phyloP scores from a whole-genome alignment of 2,888 invertebrate genomes.

The Cybosia mesomella region DNA sequence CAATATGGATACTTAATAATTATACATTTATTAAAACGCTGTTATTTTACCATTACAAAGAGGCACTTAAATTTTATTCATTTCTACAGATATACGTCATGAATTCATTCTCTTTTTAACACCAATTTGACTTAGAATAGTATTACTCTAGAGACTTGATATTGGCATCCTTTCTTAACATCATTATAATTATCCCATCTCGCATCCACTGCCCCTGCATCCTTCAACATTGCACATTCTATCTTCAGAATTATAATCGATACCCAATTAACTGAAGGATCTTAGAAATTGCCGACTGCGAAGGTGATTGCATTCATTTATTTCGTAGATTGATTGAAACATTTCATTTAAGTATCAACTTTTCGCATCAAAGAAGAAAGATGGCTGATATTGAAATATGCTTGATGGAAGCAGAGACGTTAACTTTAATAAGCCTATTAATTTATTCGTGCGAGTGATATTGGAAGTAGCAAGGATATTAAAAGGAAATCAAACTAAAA shows the following conservation, averaged over 20 bases:
- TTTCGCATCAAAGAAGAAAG: constrained; percentile 51
- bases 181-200: too few relatives aligned
- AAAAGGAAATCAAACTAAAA: neutral
- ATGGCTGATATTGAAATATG: constrained; percentile 32
- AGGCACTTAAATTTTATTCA: too few relatives aligned
- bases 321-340: constrained; percentile 54
- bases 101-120: too few relatives aligned
- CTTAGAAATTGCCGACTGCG: constrained; percentile 31
- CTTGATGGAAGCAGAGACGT: constrained; percentile 31
- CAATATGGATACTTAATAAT: too few relatives aligned
- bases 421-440: constrained; percentile 39
- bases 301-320: constrained; percentile 56
- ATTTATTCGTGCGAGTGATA: constrained; percentile 18
- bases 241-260: constrained; percentile 50
- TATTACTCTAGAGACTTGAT: too few relatives aligned
- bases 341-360: constrained; percentile 44
- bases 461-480: neutral
- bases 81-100: too few relatives aligned
- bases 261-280: constrained; percentile 40
- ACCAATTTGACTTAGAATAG: too few relatives aligned
- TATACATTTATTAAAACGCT: too few relatives aligned
- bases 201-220: neutral
- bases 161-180: too few relatives aligned
- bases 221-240: constrained; percentile 24
- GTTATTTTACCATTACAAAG: too few relatives aligned